Percentiles rank a stretch among this genome's conserved stretches.
phyloP scores from a whole-genome alignment of 2,797 vertebrate genomes.

The Dendrocincla fuliginosa region DNA sequence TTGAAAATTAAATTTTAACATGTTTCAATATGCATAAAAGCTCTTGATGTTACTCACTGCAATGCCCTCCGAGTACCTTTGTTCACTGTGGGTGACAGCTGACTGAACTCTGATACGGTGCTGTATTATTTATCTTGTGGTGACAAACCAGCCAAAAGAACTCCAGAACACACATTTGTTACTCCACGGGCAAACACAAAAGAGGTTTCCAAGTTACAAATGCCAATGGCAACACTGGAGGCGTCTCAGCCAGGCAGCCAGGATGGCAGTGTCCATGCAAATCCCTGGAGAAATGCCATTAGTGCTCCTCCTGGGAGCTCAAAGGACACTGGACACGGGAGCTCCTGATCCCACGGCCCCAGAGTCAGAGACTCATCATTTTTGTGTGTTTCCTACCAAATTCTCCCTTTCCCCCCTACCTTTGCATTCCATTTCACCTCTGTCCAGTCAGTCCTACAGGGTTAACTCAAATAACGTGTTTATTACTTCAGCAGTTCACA shows the following conservation, averaged over 20 bases:
- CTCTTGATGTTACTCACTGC: neutral
- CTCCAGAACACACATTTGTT: neutral
- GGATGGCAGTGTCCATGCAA: neutral
- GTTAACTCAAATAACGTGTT: neutral
- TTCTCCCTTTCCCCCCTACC: neutral
- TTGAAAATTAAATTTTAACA: neutral
- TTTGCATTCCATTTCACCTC: neutral
- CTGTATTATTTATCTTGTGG: neutral
- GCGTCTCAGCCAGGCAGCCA: neutral
- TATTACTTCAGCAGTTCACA: constrained; percentile 18
- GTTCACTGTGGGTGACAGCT: neutral
- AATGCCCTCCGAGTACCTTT: neutral
- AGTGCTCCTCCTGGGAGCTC: neutral
- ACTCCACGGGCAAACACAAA: neutral
- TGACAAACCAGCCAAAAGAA: neutral
- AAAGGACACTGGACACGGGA: neutral
- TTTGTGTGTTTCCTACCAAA: neutral
- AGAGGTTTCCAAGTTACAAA: neutral
- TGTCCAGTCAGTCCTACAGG: neutral
- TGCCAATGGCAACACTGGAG: neutral
- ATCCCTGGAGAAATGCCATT: neutral
- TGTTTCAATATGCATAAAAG: neutral
- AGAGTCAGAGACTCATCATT: neutral
- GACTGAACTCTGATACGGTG: neutral
- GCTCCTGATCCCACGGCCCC: neutral